phyloP scores from a whole-genome alignment of 2,888 invertebrate species.

The Pachymerium ferrugineum region DNA sequence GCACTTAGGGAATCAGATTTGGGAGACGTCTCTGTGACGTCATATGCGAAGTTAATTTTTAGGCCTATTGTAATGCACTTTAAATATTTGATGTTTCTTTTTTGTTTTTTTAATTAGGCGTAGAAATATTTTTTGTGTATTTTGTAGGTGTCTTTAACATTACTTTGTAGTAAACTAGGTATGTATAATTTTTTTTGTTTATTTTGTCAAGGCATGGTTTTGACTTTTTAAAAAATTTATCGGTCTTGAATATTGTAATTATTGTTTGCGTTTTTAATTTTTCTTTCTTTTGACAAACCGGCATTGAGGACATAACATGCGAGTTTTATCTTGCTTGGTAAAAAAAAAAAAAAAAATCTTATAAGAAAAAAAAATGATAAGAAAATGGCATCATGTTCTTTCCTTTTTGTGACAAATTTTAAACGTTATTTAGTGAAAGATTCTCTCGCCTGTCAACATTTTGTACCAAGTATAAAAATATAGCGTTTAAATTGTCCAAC shows the following conservation, averaged over 20 bases:
- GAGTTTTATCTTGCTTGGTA: not conserved
- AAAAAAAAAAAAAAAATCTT: not conserved
- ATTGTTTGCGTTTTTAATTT: too few species aligned
- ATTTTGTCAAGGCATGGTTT: not conserved
- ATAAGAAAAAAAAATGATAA: not conserved
- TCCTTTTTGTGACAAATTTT: not conserved
- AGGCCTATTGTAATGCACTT: not conserved
- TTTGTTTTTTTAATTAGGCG: not conserved
- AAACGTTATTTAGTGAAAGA: not conserved
- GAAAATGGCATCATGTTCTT: not conserved
- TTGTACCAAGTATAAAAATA: not conserved
- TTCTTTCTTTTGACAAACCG: too few species aligned
- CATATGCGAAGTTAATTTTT: not conserved
- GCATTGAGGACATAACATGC: not conserved
- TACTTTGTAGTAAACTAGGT: not conserved
- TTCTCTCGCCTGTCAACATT: not conserved
- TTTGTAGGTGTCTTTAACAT: too few species aligned
- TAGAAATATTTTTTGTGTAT: not conserved
- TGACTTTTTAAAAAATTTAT: not conserved
- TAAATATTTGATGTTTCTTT: too few species aligned
- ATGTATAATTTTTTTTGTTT: not conserved
- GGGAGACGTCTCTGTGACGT: not conserved
- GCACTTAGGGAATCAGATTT: not conserved
- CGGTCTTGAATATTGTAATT: not conserved
- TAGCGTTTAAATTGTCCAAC: conserved; percentile 3